Conservation (phyloP, 1,140 invertebrate species). For the Pseudomyrmex sp. region DNA sequence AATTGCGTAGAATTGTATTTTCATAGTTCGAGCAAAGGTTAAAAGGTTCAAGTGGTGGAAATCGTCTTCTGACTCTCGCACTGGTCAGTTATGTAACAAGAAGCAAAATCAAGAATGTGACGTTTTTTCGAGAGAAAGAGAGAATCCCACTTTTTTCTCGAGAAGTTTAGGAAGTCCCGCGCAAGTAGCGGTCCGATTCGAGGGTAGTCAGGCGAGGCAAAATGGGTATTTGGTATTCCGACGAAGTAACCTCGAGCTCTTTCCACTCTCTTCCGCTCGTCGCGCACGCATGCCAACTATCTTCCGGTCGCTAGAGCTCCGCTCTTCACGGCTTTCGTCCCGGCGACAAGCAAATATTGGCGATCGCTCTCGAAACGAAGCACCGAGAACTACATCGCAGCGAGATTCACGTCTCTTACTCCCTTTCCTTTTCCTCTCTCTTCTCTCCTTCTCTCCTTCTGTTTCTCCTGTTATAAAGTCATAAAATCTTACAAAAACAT, state of each 20-base stretch:
- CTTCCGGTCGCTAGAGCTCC: slow-evolving; percentile 74
- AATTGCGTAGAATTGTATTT: background rate
- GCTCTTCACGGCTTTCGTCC: slow-evolving; percentile 77
- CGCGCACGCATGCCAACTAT: slow-evolving; percentile 79
- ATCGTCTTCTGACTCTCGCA: background rate
- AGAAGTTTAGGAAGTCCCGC: slow-evolving; percentile 77
- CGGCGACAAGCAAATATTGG: slow-evolving; percentile 82
- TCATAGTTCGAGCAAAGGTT: background rate
- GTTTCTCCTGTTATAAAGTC: background rate
- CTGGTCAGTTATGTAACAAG: slow-evolving; percentile 18
- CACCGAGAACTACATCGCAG: slow-evolving; percentile 41
- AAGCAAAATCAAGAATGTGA: slow-evolving; percentile 38
- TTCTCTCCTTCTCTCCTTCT: too few species aligned
- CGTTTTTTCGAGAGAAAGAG: background rate
- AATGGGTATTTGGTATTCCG: slow-evolving; percentile 82
- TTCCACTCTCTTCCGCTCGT: slow-evolving; percentile 74
- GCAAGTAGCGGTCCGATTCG: slow-evolving; percentile 76
- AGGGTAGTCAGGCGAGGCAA: slow-evolving; percentile 78
- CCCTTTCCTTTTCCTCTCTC: too few species aligned
- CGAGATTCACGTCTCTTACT: slow-evolving; percentile 10
- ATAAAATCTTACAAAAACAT: background rate
- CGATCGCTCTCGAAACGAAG: slow-evolving; percentile 75
- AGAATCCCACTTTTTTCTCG: slow-evolving; percentile 24
- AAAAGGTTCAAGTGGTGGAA: background rate
- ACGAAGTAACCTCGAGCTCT: slow-evolving; percentile 76